Percentiles rank a stretch among this genome's conserved stretches.
Conservation (phyloP, 2,113 vertebrate species). For the Corythaixoides concolor region DNA sequence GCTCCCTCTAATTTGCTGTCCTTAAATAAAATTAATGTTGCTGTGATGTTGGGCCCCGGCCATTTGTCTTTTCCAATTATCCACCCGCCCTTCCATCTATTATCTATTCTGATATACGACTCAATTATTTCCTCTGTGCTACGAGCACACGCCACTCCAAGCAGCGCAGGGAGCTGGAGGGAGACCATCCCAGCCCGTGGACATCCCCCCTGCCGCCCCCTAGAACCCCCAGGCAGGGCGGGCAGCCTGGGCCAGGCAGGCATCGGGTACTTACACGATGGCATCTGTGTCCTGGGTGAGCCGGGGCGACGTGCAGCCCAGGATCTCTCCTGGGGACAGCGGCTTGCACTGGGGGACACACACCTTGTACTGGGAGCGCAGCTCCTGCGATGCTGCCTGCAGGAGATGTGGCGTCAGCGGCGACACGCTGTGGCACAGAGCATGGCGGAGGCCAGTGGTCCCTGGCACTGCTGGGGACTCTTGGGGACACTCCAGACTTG, state of each 20-base stretch:
- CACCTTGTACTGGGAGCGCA: conserved; percentile 84
- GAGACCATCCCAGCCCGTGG: not conserved
- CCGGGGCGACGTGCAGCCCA: conserved; percentile 91
- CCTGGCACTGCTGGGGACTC: not conserved
- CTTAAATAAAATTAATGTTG: conserved; percentile 83
- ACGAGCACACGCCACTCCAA: conserved; percentile 10
- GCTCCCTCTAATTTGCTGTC: conserved; percentile 83
- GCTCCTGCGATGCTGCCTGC: conserved; percentile 75
- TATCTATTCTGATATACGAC: conserved; percentile 75
- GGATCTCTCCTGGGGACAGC: conserved; percentile 94
- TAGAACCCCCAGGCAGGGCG: not conserved
- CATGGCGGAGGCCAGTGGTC: accelerated
- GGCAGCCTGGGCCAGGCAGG: not conserved
- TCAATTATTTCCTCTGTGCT: conserved; percentile 68
- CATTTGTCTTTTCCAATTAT: conserved; percentile 83
- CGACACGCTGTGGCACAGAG: not conserved
- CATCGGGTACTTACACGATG: conserved; percentile 83
- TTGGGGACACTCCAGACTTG: not conserved
- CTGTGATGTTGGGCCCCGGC: conserved; percentile 73
- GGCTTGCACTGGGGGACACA: conserved; percentile 93
- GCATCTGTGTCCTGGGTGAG: conserved; percentile 82
- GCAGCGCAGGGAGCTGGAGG: not conserved
- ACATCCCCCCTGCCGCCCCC: accelerated
- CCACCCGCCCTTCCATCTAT: conserved; percentile 70
- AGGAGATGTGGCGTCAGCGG: not conserved